Evolutionary conservation across 2,113 vertebrate genomes (phyloP), one percentile per base, ranked within the genome.

Genomic region (Stegastes partitus): DNA sequence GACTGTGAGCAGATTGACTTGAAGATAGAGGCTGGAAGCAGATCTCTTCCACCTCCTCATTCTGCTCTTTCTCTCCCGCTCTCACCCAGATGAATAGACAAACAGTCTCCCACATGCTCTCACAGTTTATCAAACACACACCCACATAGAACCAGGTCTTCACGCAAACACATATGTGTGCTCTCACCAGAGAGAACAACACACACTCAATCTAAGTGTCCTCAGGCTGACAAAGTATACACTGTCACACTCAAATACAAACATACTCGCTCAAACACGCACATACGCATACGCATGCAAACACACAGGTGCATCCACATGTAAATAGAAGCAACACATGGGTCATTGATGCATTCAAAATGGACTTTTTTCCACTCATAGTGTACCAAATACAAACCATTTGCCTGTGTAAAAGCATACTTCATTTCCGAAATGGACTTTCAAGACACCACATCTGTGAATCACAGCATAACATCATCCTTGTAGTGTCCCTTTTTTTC

Each of bases 111-210:
- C 94, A 91, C 91, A 80, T 85, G 91, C 93, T 94, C 91, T 94
- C 89, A 91, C 93, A 94, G 93, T 94, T 95, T 95, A 94, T 92
- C 94, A 95, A 94, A 95, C 94, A 95, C 90, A 90, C 93, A 87
- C 94, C 93, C 93, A 95, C 94, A 93, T 93, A 78, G 74, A 85
- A 82, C 45, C 85, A 84, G 89, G 89, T 88, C 91, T 92, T 93
- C 91, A 90, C 83, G 86, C 93, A 94, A 94, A 94, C 94, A 93
- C 93, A 94, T 92, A 93, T 89, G 88, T 86, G 89, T 28, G 53
- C 84, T 90, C 91, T 91, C 87, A 75, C 86, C 87, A 78, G 56
- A 85, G 83, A 87, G 75, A 87, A 85, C 83, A 90, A 86, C 87
- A 89, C 86, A 66, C 86, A 82, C 90, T 90, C 76, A 74, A 74